Conservation (phyloP, 1,140 invertebrate species). For the Drosophila setifemur region DNA sequence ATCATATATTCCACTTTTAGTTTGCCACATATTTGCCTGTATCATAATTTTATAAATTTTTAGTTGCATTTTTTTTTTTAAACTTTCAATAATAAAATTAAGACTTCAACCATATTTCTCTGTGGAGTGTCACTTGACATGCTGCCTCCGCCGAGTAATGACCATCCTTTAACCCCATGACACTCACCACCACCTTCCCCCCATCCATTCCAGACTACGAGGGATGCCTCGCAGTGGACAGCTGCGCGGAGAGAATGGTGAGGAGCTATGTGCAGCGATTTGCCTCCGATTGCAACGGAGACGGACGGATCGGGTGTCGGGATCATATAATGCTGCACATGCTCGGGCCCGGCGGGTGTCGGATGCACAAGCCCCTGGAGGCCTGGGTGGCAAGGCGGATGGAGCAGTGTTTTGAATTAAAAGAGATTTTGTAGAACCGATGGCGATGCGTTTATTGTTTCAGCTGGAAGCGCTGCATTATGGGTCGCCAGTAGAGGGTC, state of each 20-base stretch:
- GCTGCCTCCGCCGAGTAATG: constrained; percentile 20
- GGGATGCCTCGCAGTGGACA: constrained; percentile 28
- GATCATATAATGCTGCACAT: constrained; percentile 66
- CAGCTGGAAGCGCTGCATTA: constrained; percentile 31
- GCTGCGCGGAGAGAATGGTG: constrained; percentile 48
- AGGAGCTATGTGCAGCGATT: constrained; percentile 42
- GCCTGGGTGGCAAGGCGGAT: constrained; percentile 3
- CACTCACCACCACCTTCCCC: not conserved
- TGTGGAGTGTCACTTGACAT: not conserved
- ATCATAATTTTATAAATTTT: too few species aligned
- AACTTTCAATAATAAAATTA: too few species aligned
- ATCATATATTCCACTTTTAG: too few species aligned
- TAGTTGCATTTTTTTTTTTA: not conserved
- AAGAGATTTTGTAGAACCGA: not conserved
- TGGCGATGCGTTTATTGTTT: constrained; percentile 9
- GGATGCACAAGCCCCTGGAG: not conserved
- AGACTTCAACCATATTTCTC: not conserved
- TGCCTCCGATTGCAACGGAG: constrained; percentile 56
- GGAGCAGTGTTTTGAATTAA: constrained; percentile 27
- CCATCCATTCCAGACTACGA: constrained; percentile 41
- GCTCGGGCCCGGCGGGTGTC: constrained; percentile 58
- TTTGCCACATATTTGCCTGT: too few species aligned
- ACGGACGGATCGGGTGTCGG: constrained; percentile 58
- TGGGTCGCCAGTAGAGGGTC: constrained; percentile 52
- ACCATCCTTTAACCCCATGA: constrained; percentile 4